phyloP scores from a whole-genome alignment of 2,113 vertebrate species.

The Ranitomeya imitator region DNA sequence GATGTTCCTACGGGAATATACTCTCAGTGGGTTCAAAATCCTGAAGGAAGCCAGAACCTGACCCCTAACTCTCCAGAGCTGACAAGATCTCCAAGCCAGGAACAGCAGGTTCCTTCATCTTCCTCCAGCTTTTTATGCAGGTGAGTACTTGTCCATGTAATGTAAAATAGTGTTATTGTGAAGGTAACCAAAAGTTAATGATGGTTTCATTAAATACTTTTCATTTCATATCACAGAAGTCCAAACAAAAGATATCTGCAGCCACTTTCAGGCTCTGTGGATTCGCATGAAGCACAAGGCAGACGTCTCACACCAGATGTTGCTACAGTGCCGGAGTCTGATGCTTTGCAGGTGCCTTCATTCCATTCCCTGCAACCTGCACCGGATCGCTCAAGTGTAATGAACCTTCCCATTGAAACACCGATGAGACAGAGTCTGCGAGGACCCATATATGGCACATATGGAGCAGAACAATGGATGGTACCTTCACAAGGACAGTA shows the following conservation, averaged over 20 bases:
- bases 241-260: neutral
- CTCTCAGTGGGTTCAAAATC: slow-evolving; percentile 77
- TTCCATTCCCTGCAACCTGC: slow-evolving; percentile 60
- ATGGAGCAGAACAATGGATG: slow-evolving; percentile 81
- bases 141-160: slow-evolving; percentile 63
- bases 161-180: neutral
- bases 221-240: slow-evolving; percentile 7
- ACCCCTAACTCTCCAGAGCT: slow-evolving; percentile 70
- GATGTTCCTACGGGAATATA: slow-evolving; percentile 68
- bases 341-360: slow-evolving; percentile 65
- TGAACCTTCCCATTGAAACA: slow-evolving; percentile 75
- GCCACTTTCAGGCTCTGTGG: slow-evolving; percentile 8
- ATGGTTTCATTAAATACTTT: too few species aligned
- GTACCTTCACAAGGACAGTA: slow-evolving; percentile 76
- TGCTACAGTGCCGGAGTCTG: slow-evolving; percentile 73
- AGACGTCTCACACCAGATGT: slow-evolving; percentile 74
- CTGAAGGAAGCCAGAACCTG: slow-evolving; percentile 66
- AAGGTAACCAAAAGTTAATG: neutral
- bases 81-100: slow-evolving; percentile 74
- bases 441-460: slow-evolving; percentile 76
- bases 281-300: slow-evolving; percentile 66
- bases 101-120: slow-evolving; percentile 79
- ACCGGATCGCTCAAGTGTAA: slow-evolving; percentile 80
- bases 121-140: slow-evolving; percentile 78
- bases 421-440: slow-evolving; percentile 74